Base-by-base conservation (phyloP, 2,888 invertebrate species). In the Camponotus fellah region DNA sequence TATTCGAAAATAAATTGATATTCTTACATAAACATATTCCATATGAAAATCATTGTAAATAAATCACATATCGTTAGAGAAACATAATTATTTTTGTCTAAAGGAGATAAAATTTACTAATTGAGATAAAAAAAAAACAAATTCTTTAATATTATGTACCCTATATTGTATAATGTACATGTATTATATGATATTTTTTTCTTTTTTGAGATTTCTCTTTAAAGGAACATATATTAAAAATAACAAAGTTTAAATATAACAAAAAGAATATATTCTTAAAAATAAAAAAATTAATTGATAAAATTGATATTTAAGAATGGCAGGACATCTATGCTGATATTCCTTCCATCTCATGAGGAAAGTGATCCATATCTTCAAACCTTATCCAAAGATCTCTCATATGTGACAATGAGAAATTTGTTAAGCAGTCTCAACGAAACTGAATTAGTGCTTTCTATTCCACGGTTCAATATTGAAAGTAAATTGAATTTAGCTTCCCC, bases 381-480 rank as follows among this genome's bases (percentile, higher is more conserved):
- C 5, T 92, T 97, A 1, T 95, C 96, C 34, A 95, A 95, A 68
- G 96, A 97, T 91, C 92, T 97, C 64, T 95, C 96, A 0, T 96
- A 96, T 90, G 95, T 95, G 88, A 95, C 96, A 14, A 92, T 97
- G 2, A 93, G 95, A 0, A 93, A 94, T 46, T 95, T 97, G 68
- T 86, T 96, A 0, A 91, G 92, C 0, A 92, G 93, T 49, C 93
- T 97, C 91, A 94, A 95, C 21, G 93, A 94, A 1, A 95, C 94
- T 0, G 96, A 96, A 75, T 95, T 97, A 0, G 92, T 95, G 17
- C 91, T 97, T 8, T 94, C 95, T 9, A 91, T 97, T 92, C 97
- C 97, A 0, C 96, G 95, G 92, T 97, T 97, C 89, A 95, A 94
- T 6, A 95, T 97, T 21, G 96, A 96, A 49, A 97, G 95, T 85